Conservation (phyloP, 2,797 vertebrate genomes). For the Chaetophractus vellerosus region DNA sequence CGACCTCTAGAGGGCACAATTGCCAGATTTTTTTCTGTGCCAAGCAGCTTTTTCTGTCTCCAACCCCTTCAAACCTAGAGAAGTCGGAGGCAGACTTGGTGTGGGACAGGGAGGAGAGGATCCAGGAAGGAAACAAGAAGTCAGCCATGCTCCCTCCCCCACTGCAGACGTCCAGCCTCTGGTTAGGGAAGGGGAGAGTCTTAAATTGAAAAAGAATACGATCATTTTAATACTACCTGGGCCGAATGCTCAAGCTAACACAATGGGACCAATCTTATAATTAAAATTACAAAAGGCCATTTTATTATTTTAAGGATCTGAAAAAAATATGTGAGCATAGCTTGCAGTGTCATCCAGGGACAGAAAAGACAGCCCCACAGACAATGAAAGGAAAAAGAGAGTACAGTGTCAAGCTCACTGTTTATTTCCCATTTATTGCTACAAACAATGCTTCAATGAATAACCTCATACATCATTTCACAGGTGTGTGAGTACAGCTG, state of each 20-base stretch:
- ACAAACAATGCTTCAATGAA: not conserved
- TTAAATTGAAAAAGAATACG: not conserved
- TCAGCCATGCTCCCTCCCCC: not conserved
- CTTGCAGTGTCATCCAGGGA: not conserved
- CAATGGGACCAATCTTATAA: not conserved
- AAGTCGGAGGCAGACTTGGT: not conserved
- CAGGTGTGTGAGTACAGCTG: not conserved
- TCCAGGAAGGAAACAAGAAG: not conserved
- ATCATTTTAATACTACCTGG: not conserved
- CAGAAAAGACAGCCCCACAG: not conserved
- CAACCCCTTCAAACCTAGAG: not conserved
- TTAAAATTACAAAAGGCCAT: slow-evolving; percentile 44
- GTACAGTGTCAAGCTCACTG: not conserved
- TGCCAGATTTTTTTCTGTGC: not conserved
- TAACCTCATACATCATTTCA: not conserved
- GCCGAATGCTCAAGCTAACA: not conserved
- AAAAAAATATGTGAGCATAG: not conserved
- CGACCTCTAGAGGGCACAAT: not conserved
- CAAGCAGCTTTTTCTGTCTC: not conserved
- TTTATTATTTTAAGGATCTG: slow-evolving; percentile 47
- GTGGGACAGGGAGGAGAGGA: too few relatives aligned
- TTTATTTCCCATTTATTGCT: not conserved
- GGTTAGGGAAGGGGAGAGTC: not conserved
- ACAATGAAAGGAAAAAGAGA: not conserved
- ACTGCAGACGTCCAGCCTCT: not conserved